Evolutionary conservation across 2,113 vertebrate species (phyloP), one percentile per base, ranked within the genome.

Genomic region (Thomomys bottae): DNA sequence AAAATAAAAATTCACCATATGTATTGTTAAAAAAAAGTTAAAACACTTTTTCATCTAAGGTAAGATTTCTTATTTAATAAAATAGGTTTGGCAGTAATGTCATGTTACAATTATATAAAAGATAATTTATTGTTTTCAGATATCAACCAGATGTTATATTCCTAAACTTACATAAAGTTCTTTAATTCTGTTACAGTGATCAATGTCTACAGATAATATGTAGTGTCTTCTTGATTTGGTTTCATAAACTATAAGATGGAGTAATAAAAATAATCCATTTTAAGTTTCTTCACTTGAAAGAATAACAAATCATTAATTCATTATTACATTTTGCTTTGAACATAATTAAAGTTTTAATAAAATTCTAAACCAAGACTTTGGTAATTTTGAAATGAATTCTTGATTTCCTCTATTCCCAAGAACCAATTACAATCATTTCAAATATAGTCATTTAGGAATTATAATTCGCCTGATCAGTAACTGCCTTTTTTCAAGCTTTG

Each of bases 401-500:
- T 79, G 21, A 0, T 61, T 57, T 76, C 21, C 45, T 66, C 17
- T 63, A 36, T 61, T 76, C 17, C 20, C 2, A 17, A 4, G 30
- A 88, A 71, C 18, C 90, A 96, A 91, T 95, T 73, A 88, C 90
- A 88, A 77, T 67, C 80, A 78, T 64, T 89, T 67, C 34, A 23
- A 68, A 28, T 28, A 26, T 7, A 76, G 54, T 82, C 70, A 17
- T 40, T 84, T 20, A 88, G 57, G 11, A n/a, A 73, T 54, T 84
- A 30, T 83, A 84, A 91, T 87, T 94, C 54, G 84, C 10, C 68
- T 89, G 71, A 49, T 61, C 84, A 32, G 17, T 76, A 17, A 72
- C 75, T 30, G 9, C 8, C n/a, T 32, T 91, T 49, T 18, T 92
- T 98, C 93, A 97, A 38, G 93, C 49, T 95, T 96, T 94, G 38